Percentiles rank a stretch among this genome's conserved stretches.
Evolutionary conservation across 2,797 vertebrate species (phyloP).

Genomic region (Acropternis orthonyx): DNA sequence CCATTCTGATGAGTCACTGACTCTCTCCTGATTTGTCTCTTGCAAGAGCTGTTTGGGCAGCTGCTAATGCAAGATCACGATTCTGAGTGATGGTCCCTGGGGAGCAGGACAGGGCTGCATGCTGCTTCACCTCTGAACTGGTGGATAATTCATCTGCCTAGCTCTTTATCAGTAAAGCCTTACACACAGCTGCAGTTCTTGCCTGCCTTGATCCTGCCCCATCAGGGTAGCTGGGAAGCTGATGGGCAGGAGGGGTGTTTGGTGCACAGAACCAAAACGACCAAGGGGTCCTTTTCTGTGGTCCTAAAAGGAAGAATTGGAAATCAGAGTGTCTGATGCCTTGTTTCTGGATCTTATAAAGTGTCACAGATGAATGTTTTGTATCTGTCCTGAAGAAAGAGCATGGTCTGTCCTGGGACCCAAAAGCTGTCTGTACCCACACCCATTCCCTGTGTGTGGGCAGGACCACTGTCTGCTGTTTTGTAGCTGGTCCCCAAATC

Average conservation of each 20-base stretch:
- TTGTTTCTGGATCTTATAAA: neutral
- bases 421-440: neutral
- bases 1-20: constrained; percentile 32
- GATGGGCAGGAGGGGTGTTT: neutral
- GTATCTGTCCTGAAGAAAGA: neutral
- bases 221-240: neutral
- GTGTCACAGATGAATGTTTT: neutral
- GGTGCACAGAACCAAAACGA: neutral
- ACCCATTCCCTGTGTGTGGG: fast-evolving
- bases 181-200: neutral
- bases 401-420: neutral
- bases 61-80: neutral
- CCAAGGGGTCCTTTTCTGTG: neutral
- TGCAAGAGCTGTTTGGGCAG: constrained; percentile 16
- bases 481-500: neutral
- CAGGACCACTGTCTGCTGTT: neutral
- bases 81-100: neutral
- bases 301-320: neutral
- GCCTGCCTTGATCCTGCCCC: neutral
- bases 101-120: neutral
- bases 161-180: neutral
- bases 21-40: constrained; percentile 4
- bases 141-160: neutral
- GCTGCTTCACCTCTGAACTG: neutral
- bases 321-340: neutral